Percentiles rank a stretch among this genome's conserved stretches.
Evolutionary conservation across 2,113 vertebrate species (phyloP).

Genomic region (Pelmatolapia mariae): DNA sequence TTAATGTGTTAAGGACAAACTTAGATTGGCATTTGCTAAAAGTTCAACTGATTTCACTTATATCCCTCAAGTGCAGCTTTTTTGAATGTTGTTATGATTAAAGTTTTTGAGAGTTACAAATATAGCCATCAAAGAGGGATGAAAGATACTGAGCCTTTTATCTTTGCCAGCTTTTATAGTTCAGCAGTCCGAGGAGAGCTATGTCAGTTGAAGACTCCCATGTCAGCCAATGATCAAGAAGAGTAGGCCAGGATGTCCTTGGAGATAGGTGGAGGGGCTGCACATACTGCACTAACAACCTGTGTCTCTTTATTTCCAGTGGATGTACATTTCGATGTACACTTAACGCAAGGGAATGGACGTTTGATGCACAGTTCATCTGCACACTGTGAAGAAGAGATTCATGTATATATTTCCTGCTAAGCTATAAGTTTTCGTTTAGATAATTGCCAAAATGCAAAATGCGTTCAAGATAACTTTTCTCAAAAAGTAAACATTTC

Average conservation of each 20-base stretch:
- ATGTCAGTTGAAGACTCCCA: neutral
- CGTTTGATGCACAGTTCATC: neutral
- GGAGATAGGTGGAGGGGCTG: neutral
- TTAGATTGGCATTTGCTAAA: neutral
- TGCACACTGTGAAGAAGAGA: neutral
- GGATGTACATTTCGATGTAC: slow-evolving; percentile 52
- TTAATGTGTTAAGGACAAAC: neutral
- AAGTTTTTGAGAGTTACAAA: neutral
- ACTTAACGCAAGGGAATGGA: slow-evolving; percentile 2
- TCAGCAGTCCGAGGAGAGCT: neutral
- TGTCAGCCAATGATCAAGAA: neutral
- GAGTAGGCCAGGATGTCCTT: neutral
- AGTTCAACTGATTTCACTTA: neutral
- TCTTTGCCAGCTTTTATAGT: neutral
- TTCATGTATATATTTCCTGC: neutral
- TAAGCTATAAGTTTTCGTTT: fast-evolving
- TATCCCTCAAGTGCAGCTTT: neutral
- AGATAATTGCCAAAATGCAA: neutral
- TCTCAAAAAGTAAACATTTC: neutral
- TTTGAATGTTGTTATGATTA: neutral
- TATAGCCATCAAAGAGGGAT: neutral
- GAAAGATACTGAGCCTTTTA: neutral
- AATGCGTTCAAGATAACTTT: neutral
- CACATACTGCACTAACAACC: neutral
- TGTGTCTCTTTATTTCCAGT: slow-evolving; percentile 8